A percentile compares a stretch with the other conserved stretches of the same genome.
Evolutionary conservation across 1,140 invertebrate species (phyloP).

Genomic region (Drosophila leontia): DNA sequence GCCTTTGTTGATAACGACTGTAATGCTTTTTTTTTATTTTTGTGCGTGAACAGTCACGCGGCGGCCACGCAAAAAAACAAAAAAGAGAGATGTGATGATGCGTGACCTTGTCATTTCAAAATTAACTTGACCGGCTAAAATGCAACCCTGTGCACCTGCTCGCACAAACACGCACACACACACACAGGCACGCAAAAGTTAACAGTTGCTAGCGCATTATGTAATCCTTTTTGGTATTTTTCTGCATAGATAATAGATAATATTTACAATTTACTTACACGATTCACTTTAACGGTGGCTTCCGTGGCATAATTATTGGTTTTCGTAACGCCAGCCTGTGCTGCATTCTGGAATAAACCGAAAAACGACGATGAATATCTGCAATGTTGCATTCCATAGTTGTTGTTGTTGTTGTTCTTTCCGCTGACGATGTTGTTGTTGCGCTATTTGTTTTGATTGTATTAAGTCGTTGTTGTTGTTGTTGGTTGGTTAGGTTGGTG

Average conservation of each 20-base stretch:
- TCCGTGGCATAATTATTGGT: conserved; percentile 84
- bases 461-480: conserved; percentile 8
- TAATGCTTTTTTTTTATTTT: not conserved
- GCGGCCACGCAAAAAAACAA: conserved; percentile 44
- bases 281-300: conserved; percentile 82
- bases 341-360: conserved; percentile 84
- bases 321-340: conserved; percentile 73
- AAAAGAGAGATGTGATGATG: conserved; percentile 3
- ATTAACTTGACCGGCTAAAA: conserved; percentile 34
- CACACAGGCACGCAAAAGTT: conserved; percentile 5
- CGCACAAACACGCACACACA: conserved; percentile 7
- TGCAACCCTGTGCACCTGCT: conserved; percentile 68
- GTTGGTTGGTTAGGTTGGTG: conserved; percentile 2
- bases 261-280: conserved; percentile 49
- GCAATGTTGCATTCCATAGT: conserved; percentile 38
- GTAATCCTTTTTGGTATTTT: conserved; percentile 55
- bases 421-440: conserved; percentile 33
- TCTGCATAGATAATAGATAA: conserved; percentile 2
- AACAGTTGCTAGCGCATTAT: conserved; percentile 58
- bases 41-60: conserved; percentile 53
- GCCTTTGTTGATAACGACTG: conserved; percentile 19
- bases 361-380: conserved; percentile 84
- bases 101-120: conserved; percentile 54
- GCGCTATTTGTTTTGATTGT: conserved; percentile 29
- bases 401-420: conserved; percentile 37